phyloP scores from a whole-genome alignment of 2,888 invertebrate species.

The Cephus pygmeus region DNA sequence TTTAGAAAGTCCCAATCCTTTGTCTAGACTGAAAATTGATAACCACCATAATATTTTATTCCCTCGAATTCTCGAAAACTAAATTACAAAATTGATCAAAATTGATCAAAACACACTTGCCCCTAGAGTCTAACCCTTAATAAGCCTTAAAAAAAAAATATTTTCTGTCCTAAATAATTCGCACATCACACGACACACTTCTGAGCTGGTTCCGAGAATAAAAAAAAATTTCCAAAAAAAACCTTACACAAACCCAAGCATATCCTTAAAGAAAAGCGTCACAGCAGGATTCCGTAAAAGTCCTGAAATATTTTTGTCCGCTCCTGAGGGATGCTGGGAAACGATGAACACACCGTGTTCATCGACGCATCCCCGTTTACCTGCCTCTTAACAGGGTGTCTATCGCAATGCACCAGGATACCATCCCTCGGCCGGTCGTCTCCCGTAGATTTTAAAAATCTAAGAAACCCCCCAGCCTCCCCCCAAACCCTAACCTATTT shows the following conservation, averaged over 20 bases:
- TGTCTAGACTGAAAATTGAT: constrained; percentile 4
- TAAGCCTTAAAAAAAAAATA: background rate
- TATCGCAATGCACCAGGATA: background rate
- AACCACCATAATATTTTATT: background rate
- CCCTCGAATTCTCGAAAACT: background rate
- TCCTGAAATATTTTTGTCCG: background rate
- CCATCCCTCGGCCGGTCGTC: background rate
- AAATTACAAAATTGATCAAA: background rate
- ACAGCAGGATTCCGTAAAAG: background rate
- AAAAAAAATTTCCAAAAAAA: background rate
- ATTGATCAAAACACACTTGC: background rate
- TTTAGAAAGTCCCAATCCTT: background rate
- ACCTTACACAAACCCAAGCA: background rate
- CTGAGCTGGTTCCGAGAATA: background rate
- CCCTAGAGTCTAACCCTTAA: too few species aligned
- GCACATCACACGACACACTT: background rate
- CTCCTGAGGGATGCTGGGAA: background rate
- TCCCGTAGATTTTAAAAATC: background rate
- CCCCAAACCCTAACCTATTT: background rate
- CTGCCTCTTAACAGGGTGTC: background rate
- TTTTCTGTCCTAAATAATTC: background rate
- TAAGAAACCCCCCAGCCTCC: background rate
- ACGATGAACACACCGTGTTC: background rate
- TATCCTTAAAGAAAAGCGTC: background rate
- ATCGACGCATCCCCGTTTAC: background rate